These are phyloP conservation scores for Lordiphosa andalusiaca DNA, from an alignment of 2,888 invertebrate species.

Conservation along the genomic window DNA sequence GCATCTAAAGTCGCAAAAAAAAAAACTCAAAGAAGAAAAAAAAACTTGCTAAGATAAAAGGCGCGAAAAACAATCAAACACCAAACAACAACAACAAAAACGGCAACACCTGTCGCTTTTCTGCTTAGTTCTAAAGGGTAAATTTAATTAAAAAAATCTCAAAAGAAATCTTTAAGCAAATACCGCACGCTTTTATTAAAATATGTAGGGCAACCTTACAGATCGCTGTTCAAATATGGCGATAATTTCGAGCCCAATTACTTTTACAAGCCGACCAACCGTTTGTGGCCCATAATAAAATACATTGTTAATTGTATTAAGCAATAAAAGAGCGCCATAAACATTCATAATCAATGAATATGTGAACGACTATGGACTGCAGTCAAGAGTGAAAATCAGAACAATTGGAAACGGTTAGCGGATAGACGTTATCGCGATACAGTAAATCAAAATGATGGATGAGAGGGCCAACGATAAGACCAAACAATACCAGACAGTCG, in stretches of 20 bases:
- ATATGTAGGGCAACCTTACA: constrained; percentile 6
- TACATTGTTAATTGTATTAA: constrained; percentile 52
- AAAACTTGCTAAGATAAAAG: constrained; percentile 47
- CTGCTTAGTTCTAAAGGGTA: not conserved
- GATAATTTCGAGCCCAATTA: constrained; percentile 7
- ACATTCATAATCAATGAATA: constrained; percentile 48
- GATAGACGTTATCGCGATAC: constrained; percentile 18
- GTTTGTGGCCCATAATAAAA: constrained; percentile 30
- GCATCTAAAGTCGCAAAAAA: constrained; percentile 20
- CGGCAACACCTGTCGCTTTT: constrained; percentile 18
- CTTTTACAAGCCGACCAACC: constrained; percentile 7
- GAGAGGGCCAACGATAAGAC: not conserved
- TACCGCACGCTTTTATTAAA: constrained; percentile 28
- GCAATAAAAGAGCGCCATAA: constrained; percentile 46
- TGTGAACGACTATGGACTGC: constrained; percentile 18
- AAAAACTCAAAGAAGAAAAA: not conserved
- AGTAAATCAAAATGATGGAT: constrained; percentile 16
- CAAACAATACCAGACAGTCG: too few species aligned
- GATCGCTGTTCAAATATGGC: constrained; percentile 3
- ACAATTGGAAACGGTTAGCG: constrained; percentile 31
- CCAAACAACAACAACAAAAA: constrained; percentile 15
- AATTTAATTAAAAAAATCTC: constrained; percentile 57
- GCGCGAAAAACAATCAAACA: constrained; percentile 27
- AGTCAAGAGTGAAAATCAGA: constrained; percentile 45
- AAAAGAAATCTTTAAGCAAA: constrained; percentile 48